These are phyloP conservation scores for Cydia strobilella DNA, from an alignment of 1,140 invertebrate genomes.

Conservation along the genomic window DNA sequence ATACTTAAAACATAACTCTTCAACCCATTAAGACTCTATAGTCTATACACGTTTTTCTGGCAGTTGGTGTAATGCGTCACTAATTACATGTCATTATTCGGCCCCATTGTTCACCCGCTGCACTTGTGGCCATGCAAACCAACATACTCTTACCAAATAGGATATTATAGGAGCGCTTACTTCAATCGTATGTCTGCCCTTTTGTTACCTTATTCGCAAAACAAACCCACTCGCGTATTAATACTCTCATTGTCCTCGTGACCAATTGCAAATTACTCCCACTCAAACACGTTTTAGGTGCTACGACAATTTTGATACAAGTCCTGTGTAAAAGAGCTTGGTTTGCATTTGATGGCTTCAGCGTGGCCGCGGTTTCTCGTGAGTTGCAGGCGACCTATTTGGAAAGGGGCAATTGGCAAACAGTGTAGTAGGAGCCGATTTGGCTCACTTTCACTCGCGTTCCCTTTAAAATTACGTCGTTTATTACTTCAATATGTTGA, in stretches of 20 bases:
- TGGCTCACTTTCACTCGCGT: conserved; percentile 9
- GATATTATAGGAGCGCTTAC: neutral
- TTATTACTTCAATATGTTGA: neutral
- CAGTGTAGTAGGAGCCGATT: neutral
- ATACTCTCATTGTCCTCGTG: conserved; percentile 38
- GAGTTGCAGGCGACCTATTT: conserved; percentile 5
- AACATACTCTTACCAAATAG: conserved; percentile 5
- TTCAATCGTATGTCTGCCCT: neutral
- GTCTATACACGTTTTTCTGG: conserved; percentile 33
- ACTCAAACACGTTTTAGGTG: conserved; percentile 35
- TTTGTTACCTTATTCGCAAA: conserved; percentile 45
- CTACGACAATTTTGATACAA: conserved; percentile 16
- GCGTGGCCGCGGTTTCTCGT: neutral
- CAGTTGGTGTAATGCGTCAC: conserved; percentile 50
- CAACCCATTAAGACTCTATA: conserved; percentile 6
- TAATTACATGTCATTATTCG: conserved; percentile 49
- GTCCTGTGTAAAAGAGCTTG: neutral
- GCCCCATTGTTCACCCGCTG: conserved; percentile 44
- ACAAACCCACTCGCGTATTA: conserved; percentile 39
- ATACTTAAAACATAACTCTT: conserved; percentile 22
- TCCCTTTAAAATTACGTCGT: neutral
- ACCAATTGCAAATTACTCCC: conserved; percentile 36
- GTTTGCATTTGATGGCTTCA: conserved; percentile 6
- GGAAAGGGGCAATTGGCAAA: conserved; percentile 20
- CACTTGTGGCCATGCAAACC: conserved; percentile 39